Base-by-base conservation (phyloP, 2,113 vertebrate genomes). In the Embiotoca jacksoni region DNA sequence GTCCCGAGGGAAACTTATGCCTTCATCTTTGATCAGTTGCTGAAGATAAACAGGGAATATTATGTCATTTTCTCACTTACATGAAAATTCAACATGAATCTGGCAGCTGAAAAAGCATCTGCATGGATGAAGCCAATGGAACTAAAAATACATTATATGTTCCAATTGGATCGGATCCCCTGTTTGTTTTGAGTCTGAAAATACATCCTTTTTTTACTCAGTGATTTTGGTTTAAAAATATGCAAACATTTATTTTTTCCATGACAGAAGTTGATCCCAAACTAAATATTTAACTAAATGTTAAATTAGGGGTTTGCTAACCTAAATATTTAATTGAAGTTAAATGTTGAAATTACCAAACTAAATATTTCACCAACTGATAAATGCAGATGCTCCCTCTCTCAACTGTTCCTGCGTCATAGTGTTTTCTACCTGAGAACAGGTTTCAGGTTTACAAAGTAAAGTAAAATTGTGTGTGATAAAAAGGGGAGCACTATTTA, bases 281-380 rank as follows among this genome's bases (percentile, higher is more conserved):
- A 60, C 15, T 84, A 62, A 83, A 78, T 65, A 60, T 76, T 64
- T 75, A 7, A 81, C n/a, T 3, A 57, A 44, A 70, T 77, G 16
- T 66, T 60, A 60, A 32, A 11, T 70, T 70, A 71, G 39, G 2
- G 32, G 44, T 56, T 76, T 37, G 1, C 41, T 1, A n/a, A 23
- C 44, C 23, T 84, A 64, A 84, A 81, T 78, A 67, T 78, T 79
- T 74, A 53, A 80, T 11, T 57, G 32, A 73, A 82, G 47, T 23
- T 23, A 23, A 23, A 23, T 23, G 23, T 23, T 23, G 23, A 23
- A 23, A 41, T 60, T 30, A 7, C 55, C 14, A 60, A 59, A 36
- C 16, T 68, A 41, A 65, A 74, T 74, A 62, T 87, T 83, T 83
- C 4, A 70, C 32, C 1, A 55, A 37, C 30, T 36, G 4, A 46